phyloP scores from a whole-genome alignment of 2,888 invertebrate genomes.

The Oligia fasciuncula region DNA sequence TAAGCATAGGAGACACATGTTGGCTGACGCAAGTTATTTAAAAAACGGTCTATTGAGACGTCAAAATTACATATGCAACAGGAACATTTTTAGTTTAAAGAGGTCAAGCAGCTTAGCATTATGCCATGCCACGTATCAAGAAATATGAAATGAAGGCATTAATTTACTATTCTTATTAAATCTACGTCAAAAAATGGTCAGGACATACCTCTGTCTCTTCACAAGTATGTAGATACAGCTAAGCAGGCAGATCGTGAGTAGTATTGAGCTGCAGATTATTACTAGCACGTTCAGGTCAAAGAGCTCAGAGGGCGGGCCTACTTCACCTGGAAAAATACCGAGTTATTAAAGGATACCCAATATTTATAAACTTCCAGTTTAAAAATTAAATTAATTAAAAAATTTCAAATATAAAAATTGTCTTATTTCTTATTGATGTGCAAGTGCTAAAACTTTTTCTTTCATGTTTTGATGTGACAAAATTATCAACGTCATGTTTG shows the following conservation, averaged over 20 bases:
- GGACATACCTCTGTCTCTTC: conserved; percentile 81
- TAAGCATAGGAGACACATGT: neutral
- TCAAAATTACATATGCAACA: neutral
- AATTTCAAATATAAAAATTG: no score
- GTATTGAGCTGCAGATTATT: conserved; percentile 85
- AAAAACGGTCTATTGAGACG: neutral
- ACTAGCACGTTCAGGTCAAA: conserved; percentile 86
- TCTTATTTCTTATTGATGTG: neutral
- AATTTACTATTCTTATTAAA: neutral
- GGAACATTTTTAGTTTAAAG: neutral
- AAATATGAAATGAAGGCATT: no score
- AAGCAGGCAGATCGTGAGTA: conserved; percentile 83
- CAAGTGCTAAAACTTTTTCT: neutral
- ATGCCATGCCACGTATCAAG: neutral
- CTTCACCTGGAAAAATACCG: conserved; percentile 77
- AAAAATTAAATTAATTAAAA: neutral
- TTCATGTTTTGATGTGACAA: neutral
- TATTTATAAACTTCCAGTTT: neutral
- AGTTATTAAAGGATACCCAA: neutral
- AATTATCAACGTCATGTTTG: neutral
- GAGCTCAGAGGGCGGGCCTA: conserved; percentile 85
- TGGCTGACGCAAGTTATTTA: neutral
- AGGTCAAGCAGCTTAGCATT: neutral
- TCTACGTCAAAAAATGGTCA: neutral
- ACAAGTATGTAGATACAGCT: conserved; percentile 86